phyloP scores from a whole-genome alignment of 2,113 vertebrate species.

The Zingel zingel region DNA sequence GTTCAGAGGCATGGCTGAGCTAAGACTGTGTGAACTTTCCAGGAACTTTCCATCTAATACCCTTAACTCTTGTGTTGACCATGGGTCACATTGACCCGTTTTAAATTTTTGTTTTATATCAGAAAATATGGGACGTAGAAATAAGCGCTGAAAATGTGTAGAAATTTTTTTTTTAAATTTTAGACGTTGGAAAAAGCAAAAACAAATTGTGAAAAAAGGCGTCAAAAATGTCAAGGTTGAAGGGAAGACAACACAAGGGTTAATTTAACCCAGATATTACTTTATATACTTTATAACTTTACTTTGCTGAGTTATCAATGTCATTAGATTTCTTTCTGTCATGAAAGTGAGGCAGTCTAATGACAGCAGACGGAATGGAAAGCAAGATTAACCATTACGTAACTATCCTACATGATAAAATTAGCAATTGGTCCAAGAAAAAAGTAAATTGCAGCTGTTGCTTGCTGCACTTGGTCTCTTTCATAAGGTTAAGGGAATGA shows the following conservation, averaged over 20 bases:
- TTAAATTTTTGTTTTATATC: too few relatives aligned
- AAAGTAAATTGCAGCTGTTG: conserved; percentile 51
- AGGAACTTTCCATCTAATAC: not conserved
- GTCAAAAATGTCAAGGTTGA: too few relatives aligned
- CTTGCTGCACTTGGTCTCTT: conserved; percentile 61
- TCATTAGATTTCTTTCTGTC: not conserved
- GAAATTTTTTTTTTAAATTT: too few relatives aligned
- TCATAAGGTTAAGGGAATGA: conserved; percentile 67
- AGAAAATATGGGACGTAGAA: too few relatives aligned
- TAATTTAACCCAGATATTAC: conserved; percentile 13
- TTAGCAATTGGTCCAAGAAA: conserved; percentile 37
- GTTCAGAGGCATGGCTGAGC: conserved; percentile 3
- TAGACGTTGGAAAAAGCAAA: too few relatives aligned
- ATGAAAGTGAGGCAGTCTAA: not conserved
- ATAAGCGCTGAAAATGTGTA: too few relatives aligned
- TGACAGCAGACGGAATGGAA: not conserved
- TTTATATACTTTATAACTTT: not conserved
- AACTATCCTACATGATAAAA: conserved; percentile 14
- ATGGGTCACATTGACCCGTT: too few relatives aligned
- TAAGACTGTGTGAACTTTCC: not conserved
- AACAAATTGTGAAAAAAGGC: too few relatives aligned
- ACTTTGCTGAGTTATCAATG: not conserved
- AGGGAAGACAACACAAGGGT: too few relatives aligned
- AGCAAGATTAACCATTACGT: not conserved
- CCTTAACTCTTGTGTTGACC: too few relatives aligned